phyloP scores from a whole-genome alignment of 2,888 invertebrate species.

The Pandemis corylana region DNA sequence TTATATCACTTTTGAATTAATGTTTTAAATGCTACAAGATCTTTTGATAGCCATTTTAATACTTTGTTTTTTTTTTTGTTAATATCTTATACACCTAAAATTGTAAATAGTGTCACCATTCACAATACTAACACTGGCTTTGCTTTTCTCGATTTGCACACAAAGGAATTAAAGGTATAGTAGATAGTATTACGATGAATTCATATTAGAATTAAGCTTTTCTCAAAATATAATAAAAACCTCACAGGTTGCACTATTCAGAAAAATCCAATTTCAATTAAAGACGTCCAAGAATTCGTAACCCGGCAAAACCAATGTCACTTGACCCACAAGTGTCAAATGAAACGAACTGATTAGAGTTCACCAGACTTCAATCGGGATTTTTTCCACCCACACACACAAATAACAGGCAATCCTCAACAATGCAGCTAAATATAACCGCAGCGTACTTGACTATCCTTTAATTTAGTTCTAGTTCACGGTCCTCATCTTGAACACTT shows the following conservation, averaged over 20 bases:
- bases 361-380: slow-evolving; percentile 15
- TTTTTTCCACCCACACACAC: slow-evolving; percentile 19
- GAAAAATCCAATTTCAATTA: background rate
- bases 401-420: background rate
- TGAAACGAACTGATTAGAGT: slow-evolving; percentile 4
- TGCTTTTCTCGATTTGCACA: slow-evolving; percentile 70
- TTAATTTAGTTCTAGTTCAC: slow-evolving; percentile 4
- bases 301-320: slow-evolving; percentile 2
- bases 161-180: slow-evolving; percentile 78
- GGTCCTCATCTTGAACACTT: background rate
- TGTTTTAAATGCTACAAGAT: too few species aligned
- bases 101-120: background rate
- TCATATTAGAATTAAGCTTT: background rate
- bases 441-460: background rate
- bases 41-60: too few species aligned
- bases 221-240: too few species aligned
- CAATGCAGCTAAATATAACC: slow-evolving; percentile 1
- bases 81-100: background rate
- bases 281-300: background rate
- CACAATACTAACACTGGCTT: slow-evolving; percentile 67
- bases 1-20: too few species aligned
- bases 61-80: background rate
- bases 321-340: slow-evolving; percentile 2
- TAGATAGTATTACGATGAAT: background rate
- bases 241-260: too few species aligned